phyloP scores from a whole-genome alignment of 2,888 invertebrate genomes.

The Mechanitis messenoides region DNA sequence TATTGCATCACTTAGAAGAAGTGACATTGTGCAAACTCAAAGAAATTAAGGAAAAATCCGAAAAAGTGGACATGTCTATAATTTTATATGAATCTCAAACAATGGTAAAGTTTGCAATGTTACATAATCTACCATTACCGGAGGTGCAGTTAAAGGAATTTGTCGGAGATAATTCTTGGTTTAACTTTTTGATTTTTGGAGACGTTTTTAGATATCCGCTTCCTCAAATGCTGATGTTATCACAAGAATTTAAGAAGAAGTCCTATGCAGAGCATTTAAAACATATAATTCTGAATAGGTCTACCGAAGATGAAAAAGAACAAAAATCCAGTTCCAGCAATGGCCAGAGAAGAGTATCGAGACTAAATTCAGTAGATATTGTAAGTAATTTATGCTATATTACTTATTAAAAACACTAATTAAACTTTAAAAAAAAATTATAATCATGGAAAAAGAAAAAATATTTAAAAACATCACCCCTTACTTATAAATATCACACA shows the following conservation, averaged over 20 bases:
- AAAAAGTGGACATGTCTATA: conserved; percentile 56
- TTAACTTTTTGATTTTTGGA: conserved; percentile 81
- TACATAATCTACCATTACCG: conserved; percentile 77
- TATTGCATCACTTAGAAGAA: conserved; percentile 63
- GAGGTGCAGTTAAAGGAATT: conserved; percentile 77
- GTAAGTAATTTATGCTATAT: conserved; percentile 42
- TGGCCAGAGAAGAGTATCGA: conserved; percentile 54
- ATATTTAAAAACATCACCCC: too few relatives aligned
- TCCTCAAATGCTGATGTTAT: conserved; percentile 74
- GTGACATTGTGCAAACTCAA: conserved; percentile 52
- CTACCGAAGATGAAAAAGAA: conserved; percentile 65
- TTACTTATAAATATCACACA: conserved; percentile 17
- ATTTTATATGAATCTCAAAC: conserved; percentile 77
- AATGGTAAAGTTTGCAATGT: conserved; percentile 77
- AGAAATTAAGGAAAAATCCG: conserved; percentile 41
- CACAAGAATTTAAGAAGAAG: conserved; percentile 75
- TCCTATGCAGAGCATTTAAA: conserved; percentile 78
- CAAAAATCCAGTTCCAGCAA: conserved; percentile 50
- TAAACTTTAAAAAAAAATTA: too few relatives aligned
- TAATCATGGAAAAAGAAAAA: too few relatives aligned
- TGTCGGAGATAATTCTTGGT: conserved; percentile 80
- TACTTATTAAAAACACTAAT: too few relatives aligned
- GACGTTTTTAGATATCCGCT: conserved; percentile 83
- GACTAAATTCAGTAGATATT: conserved; percentile 59
- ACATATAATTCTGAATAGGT: conserved; percentile 67